A percentile compares a stretch with the other conserved stretches of the same genome.
These are phyloP conservation scores for Dyspetes luteomarginatus DNA, from an alignment of 2,888 invertebrate species.

Conservation along the genomic window DNA sequence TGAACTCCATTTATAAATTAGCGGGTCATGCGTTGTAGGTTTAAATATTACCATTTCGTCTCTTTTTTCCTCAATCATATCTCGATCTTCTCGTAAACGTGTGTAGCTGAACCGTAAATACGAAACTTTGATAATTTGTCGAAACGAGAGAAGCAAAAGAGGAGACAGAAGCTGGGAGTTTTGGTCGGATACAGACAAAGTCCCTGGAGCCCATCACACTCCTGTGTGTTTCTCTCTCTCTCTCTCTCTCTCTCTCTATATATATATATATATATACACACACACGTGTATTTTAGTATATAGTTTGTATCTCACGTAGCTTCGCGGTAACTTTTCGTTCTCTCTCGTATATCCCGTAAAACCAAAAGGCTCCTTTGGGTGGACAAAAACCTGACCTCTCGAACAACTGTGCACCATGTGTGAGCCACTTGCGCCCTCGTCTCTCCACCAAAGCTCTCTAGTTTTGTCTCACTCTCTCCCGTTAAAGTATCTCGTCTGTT, in stretches of 20 bases:
- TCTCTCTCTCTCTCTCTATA: slow-evolving; percentile 30
- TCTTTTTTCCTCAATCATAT: neutral
- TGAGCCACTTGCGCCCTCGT: slow-evolving; percentile 81
- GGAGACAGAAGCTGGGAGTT: neutral
- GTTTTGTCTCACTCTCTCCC: slow-evolving; percentile 63
- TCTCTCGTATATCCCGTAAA: slow-evolving; percentile 76
- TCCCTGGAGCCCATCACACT: slow-evolving; percentile 31
- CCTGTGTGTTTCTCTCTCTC: slow-evolving; percentile 47
- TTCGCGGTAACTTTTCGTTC: slow-evolving; percentile 35
- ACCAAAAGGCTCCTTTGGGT: slow-evolving; percentile 74
- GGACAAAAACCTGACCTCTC: slow-evolving; percentile 83
- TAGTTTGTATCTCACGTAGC: slow-evolving; percentile 48
- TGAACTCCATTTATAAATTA: too few species aligned
- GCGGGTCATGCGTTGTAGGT: neutral
- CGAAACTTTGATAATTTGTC: slow-evolving; percentile 71
- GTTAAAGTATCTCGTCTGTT: slow-evolving; percentile 49
- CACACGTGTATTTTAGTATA: slow-evolving; percentile 21
- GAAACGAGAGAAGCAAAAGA: slow-evolving; percentile 39
- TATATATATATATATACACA: slow-evolving; percentile 16
- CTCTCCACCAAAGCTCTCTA: slow-evolving; percentile 60
- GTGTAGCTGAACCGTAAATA: slow-evolving; percentile 56
- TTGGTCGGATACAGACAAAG: slow-evolving; percentile 28
- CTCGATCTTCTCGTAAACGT: slow-evolving; percentile 52
- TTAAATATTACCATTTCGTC: neutral
- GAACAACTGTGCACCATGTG: slow-evolving; percentile 83